Conservation (phyloP, 2,797 vertebrate genomes). For the Centroberyx gerrardi region DNA sequence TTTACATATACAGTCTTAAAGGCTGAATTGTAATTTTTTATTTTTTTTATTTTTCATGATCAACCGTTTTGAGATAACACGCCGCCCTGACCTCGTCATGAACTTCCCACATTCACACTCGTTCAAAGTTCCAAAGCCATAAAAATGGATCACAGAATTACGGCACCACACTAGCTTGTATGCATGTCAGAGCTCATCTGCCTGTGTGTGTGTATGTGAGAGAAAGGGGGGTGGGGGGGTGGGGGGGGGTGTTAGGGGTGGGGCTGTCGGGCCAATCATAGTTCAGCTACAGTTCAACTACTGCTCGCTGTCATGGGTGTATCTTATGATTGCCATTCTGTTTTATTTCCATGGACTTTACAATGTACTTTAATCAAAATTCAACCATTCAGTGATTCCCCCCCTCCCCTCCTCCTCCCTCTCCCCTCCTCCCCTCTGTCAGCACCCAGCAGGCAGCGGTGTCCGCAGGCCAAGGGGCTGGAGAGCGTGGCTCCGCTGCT, state of each 20-base stretch:
- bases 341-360: constrained; percentile 17
- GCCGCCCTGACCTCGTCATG: background rate
- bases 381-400: background rate
- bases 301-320: background rate
- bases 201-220: background rate
- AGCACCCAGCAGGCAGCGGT: constrained; percentile 76
- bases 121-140: constrained; percentile 32
- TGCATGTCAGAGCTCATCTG: background rate
- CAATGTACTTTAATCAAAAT: background rate
- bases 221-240: too few relatives aligned
- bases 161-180: background rate
- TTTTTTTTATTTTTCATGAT: background rate
- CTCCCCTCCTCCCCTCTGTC: constrained; percentile 4
- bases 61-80: constrained; percentile 2
- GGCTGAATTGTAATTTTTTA: too few relatives aligned
- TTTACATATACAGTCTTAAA: too few relatives aligned
- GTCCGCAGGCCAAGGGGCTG: constrained; percentile 78
- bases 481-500: constrained; percentile 86
- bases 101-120: background rate
- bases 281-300: constrained; percentile 15
- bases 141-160: constrained; percentile 14
- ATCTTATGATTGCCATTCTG: background rate
- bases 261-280: constrained; percentile 1
- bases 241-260: too few relatives aligned
- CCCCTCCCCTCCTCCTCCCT: background rate